These are phyloP conservation scores for Eulacestoma nigropectus DNA, from an alignment of 2,113 vertebrate species.

Conservation along the genomic window DNA sequence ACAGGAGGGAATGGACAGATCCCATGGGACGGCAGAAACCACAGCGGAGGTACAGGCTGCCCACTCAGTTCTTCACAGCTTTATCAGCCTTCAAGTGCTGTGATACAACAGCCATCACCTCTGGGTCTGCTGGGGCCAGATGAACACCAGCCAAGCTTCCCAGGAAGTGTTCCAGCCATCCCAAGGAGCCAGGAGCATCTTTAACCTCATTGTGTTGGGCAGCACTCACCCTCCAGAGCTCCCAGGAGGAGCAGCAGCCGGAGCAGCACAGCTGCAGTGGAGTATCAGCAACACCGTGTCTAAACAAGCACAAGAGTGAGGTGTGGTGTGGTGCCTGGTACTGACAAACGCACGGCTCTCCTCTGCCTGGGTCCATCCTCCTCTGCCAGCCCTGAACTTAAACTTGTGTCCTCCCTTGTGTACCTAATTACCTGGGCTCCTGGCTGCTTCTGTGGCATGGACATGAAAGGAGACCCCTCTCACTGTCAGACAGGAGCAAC, in stretches of 20 bases:
- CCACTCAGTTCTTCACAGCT: neutral
- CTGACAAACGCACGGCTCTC: neutral
- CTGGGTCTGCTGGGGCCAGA: neutral
- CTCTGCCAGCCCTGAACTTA: neutral
- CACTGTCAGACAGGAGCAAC: neutral
- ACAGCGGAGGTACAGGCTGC: neutral
- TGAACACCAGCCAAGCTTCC: conserved; percentile 16
- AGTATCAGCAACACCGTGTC: neutral
- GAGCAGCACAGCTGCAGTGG: neutral
- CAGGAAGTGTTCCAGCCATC: conserved; percentile 9
- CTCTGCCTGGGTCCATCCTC: neutral
- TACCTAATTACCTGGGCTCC: neutral
- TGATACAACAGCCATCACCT: neutral
- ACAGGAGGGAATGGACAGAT: neutral
- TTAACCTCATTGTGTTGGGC: neutral
- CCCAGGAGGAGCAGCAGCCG: neutral
- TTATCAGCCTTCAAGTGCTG: neutral
- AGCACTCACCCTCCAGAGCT: neutral
- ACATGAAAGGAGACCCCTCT: neutral
- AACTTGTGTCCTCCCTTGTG: neutral
- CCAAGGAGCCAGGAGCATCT: neutral
- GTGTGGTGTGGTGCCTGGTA: neutral
- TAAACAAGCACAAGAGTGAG: neutral
- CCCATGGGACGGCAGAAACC: neutral
- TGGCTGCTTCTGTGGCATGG: neutral